Percentiles rank a stretch among this genome's conserved stretches.
Evolutionary conservation across 1,140 invertebrate species (phyloP).

Genomic region (Archegozetes longisetosus): DNA sequence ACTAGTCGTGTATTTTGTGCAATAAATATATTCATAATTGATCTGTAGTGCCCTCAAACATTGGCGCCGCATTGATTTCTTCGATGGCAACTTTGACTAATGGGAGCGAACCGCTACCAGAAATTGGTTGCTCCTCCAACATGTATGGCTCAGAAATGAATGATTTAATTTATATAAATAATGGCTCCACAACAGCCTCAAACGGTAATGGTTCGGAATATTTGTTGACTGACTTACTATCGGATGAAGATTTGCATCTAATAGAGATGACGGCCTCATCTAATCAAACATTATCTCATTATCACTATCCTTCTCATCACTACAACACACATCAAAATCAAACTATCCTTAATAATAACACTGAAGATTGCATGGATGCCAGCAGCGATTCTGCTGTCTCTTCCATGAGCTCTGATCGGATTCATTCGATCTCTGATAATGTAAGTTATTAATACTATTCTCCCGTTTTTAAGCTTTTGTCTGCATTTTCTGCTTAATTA

Average conservation of each 20-base stretch:
- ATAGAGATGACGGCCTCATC: background rate
- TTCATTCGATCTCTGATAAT: conserved; percentile 60
- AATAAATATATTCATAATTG: no score
- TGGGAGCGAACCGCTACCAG: conserved; percentile 23
- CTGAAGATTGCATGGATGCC: conserved; percentile 51
- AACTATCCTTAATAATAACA: background rate
- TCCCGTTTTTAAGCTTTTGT: background rate
- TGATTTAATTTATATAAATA: conserved; percentile 14
- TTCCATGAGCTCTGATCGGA: conserved; percentile 69
- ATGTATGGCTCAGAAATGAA: conserved; percentile 28
- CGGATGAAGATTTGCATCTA: conserved; percentile 17
- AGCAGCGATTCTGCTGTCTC: conserved; percentile 73
- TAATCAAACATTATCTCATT: background rate
- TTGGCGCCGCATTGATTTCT: conserved; percentile 56
- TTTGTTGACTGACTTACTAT: conserved; percentile 15
- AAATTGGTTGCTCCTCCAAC: conserved; percentile 25
- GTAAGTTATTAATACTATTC: conserved; percentile 11
- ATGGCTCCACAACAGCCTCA: conserved; percentile 7
- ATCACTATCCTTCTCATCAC: background rate
- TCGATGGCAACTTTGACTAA: conserved; percentile 52
- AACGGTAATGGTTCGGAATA: conserved; percentile 13
- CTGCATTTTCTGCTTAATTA: background rate
- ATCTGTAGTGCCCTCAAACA: background rate
- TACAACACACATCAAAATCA: background rate
- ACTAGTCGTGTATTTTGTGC: no score